A percentile compares a stretch with the other conserved stretches of the same genome.
phyloP scores from a whole-genome alignment of 2,113 vertebrate genomes.

The Nipponia nippon region DNA sequence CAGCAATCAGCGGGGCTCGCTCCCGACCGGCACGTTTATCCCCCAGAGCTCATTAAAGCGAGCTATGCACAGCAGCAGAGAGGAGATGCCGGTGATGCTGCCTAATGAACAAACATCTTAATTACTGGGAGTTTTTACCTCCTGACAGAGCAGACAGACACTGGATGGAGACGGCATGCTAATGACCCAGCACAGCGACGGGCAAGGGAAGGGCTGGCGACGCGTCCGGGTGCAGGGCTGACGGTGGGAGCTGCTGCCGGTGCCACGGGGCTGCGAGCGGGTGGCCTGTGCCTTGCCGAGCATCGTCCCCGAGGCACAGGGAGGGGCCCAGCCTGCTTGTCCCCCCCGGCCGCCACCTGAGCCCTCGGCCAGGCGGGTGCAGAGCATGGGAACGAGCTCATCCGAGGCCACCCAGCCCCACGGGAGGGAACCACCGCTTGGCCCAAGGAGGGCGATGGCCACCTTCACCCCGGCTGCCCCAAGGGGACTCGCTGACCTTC shows the following conservation, averaged over 20 bases:
- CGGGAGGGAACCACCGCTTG: accelerated
- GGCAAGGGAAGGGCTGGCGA: not conserved
- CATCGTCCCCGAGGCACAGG: not conserved
- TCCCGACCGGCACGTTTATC: not conserved
- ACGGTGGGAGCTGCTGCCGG: not conserved
- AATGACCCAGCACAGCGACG: not conserved
- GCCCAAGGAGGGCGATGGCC: accelerated
- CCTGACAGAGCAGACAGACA: not conserved
- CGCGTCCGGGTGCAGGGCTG: not conserved
- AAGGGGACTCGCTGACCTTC: accelerated
- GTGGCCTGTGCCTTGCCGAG: not conserved
- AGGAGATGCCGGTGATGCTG: not conserved
- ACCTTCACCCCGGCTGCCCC: not conserved
- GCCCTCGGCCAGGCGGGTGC: not conserved
- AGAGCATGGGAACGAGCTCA: not conserved
- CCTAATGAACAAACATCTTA: not conserved
- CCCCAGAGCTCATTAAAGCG: not conserved
- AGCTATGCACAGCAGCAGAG: not conserved
- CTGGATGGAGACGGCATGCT: not conserved
- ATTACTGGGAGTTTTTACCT: not conserved
- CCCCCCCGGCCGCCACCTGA: not conserved
- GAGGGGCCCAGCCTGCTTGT: not conserved
- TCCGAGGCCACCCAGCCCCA: not conserved
- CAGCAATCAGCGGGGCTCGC: not conserved
- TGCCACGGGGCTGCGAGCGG: accelerated